Conservation (phyloP, 2,797 vertebrate genomes). For the Gallinago nigripennis region DNA sequence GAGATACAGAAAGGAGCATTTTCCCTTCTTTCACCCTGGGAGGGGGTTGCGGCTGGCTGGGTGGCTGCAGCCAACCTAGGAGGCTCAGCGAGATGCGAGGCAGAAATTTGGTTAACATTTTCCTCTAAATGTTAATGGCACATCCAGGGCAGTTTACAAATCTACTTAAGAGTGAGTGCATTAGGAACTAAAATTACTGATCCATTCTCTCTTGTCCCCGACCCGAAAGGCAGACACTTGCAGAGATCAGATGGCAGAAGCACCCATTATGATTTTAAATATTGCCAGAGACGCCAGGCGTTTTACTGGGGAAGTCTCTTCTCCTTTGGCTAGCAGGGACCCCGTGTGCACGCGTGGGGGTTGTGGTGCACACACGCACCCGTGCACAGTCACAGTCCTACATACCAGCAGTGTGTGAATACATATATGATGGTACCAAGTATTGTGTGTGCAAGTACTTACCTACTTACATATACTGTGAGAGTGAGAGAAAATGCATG, state of each 20-base stretch:
- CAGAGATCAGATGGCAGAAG: slow-evolving; percentile 71
- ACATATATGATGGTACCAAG: neutral
- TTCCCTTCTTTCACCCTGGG: neutral
- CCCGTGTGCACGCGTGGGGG: neutral
- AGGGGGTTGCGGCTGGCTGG: slow-evolving; percentile 38
- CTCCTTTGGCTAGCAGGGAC: slow-evolving; percentile 9
- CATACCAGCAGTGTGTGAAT: neutral
- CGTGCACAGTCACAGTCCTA: neutral
- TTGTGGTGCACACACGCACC: neutral
- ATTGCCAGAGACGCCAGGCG: slow-evolving; percentile 64
- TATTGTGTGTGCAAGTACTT: neutral
- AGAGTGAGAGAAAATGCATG: neutral
- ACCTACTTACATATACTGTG: neutral
- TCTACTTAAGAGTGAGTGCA: slow-evolving; percentile 75
- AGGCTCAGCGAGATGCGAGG: slow-evolving; percentile 52
- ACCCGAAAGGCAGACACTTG: slow-evolving; percentile 66
- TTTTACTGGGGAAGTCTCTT: slow-evolving; percentile 65
- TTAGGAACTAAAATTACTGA: slow-evolving; percentile 79
- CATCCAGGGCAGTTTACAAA: slow-evolving; percentile 76
- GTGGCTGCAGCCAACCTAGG: slow-evolving; percentile 54
- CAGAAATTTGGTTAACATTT: slow-evolving; percentile 78
- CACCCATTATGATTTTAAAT: slow-evolving; percentile 74
- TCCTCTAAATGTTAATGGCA: slow-evolving; percentile 77
- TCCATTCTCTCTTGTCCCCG: slow-evolving; percentile 62
- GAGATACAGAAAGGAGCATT: slow-evolving; percentile 2